phyloP scores from a whole-genome alignment of 64 coral and sea anemone genomes.

The Acropora tenuis region DNA sequence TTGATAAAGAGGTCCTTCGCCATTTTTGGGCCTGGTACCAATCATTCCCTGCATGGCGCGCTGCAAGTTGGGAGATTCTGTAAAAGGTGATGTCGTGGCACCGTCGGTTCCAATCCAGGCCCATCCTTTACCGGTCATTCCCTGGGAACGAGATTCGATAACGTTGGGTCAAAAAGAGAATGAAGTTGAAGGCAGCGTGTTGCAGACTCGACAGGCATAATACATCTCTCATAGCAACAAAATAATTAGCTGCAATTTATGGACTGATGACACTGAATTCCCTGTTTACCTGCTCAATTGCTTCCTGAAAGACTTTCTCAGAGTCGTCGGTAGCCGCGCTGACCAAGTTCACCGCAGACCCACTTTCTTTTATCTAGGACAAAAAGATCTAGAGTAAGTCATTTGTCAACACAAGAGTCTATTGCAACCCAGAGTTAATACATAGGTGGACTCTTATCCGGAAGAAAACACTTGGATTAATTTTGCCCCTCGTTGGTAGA shows the following conservation, averaged over 20 bases:
- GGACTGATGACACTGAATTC: not conserved
- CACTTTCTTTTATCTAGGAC: slow-evolving; percentile 70
- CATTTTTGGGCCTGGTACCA: slow-evolving; percentile 89
- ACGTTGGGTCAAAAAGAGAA: not conserved
- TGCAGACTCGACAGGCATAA: not conserved
- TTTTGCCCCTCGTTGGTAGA: too few relatives aligned
- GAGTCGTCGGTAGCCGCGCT: slow-evolving; percentile 88
- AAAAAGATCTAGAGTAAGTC: not conserved
- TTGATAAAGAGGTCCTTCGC: slow-evolving; percentile 77
- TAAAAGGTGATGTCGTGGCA: slow-evolving; percentile 89
- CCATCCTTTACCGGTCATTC: slow-evolving; percentile 98
- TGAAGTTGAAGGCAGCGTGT: not conserved
- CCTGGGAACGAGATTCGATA: slow-evolving; percentile 44
- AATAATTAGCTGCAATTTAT: too few relatives aligned
- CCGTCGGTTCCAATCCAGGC: slow-evolving; percentile 99
- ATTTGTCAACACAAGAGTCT: not conserved
- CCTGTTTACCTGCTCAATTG: slow-evolving; percentile 85
- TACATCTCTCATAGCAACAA: not conserved
- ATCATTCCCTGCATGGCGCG: slow-evolving; percentile 99
- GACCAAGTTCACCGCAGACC: slow-evolving; percentile 85
- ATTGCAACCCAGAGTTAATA: too few relatives aligned
- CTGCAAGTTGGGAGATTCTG: slow-evolving; percentile 86
- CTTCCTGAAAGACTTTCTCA: slow-evolving; percentile 96
- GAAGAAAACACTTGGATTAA: too few relatives aligned
- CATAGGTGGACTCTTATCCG: too few relatives aligned